These are phyloP conservation scores for Ricordea florida DNA, from an alignment of 92 coral and sea anemone genomes.

Conservation along the genomic window DNA sequence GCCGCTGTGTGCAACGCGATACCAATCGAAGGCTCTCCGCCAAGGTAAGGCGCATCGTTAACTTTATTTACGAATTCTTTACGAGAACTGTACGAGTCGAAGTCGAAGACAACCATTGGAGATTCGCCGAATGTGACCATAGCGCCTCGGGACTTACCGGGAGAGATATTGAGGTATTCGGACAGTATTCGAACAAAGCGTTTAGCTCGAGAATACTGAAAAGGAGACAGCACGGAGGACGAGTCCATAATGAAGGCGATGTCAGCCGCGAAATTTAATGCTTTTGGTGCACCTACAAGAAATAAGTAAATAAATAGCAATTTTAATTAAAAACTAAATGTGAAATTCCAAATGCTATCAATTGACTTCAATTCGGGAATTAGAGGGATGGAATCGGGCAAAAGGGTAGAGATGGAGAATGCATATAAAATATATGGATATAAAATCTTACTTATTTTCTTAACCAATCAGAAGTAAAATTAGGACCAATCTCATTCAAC, in stretches of 20 bases:
- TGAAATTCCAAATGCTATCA: too few species aligned
- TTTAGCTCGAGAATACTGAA: slow-evolving; percentile 49
- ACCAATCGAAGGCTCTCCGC: slow-evolving; percentile 36
- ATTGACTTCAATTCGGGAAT: too few species aligned
- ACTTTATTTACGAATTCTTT: slow-evolving; percentile 38
- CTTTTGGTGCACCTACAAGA: slow-evolving; percentile 13
- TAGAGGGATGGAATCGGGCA: too few species aligned
- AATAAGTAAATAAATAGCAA: not conserved
- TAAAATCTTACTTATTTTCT: too few species aligned
- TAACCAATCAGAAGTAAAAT: too few species aligned
- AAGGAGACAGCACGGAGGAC: slow-evolving; percentile 40
- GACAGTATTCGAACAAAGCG: slow-evolving; percentile 58
- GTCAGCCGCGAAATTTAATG: slow-evolving; percentile 35
- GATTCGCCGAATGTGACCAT: slow-evolving; percentile 53
- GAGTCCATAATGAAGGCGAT: slow-evolving; percentile 71
- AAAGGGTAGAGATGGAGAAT: too few species aligned
- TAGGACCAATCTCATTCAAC: too few species aligned
- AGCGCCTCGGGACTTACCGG: slow-evolving; percentile 70
- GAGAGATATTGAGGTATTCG: slow-evolving; percentile 40
- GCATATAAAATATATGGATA: too few species aligned
- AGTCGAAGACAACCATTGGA: slow-evolving; percentile 24
- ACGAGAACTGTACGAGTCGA: slow-evolving; percentile 27
- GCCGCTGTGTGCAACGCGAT: slow-evolving; percentile 12
- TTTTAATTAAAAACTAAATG: too few species aligned
- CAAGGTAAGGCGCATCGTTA: slow-evolving; percentile 55